Base-by-base conservation (phyloP, 2,113 vertebrate genomes). In the Riparia riparia region DNA sequence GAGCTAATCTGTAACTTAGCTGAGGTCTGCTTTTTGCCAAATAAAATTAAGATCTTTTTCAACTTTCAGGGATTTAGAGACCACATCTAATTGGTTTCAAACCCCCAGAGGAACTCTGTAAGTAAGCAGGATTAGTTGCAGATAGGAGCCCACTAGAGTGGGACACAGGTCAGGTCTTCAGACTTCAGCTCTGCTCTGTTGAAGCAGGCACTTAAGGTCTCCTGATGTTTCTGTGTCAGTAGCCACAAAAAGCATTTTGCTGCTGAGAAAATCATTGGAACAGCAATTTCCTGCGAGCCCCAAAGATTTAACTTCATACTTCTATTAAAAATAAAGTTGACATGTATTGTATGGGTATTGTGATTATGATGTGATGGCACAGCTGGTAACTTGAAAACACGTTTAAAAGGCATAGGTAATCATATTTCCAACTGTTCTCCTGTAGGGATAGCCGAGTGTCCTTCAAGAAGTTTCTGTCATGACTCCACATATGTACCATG, bases 141-240 rank as follows among this genome's bases (percentile, higher is more conserved):
- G 93, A 94, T n/a, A 74, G 9, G 42, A 92, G 91, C 95, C 96
- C 94, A 90, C 89, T 63, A 14, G 65, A 93, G 90, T 50, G 93
- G 93, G 96, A 92, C 78, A 53, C 87, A 64, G 84, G 95, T 95
- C 84, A 89, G 95, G 74, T 66, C 86, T 95, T 86, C 93, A 84
- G 91, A 85, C 84, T 73, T 50, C 58, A 84, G 96, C 95, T 96
- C 96, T 95, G 94, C 92, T 66, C 88, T 82, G 79, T 91, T 18
- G 32, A 87, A 90, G 95, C 97, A 98, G 98, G 98, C 98, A 97
- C 98, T 98, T 97, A 95, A n/a, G 97, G 97, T 95, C 89, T 97
- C 98, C 98, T 95, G 98, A 97, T 96, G 96, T 89, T 96, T 96
- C 93, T 79, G 78, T 93, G 84, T 93, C 90, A 93, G 94, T 95